Evolutionary conservation across 1,140 invertebrate species (phyloP).

Genomic region (Drusus annulatus): DNA sequence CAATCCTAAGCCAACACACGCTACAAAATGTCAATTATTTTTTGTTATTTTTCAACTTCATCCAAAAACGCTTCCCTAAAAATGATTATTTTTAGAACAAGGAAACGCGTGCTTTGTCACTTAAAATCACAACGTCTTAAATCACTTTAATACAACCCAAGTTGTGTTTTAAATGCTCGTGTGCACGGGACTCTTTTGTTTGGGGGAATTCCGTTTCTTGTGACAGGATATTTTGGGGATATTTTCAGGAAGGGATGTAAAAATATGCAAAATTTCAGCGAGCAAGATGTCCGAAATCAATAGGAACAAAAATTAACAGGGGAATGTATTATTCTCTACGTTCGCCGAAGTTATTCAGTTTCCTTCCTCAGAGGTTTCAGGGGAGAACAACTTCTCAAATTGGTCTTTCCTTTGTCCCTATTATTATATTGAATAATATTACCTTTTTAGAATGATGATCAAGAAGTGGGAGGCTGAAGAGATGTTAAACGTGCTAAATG

Average conservation of each 20-base stretch:
- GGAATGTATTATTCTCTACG: not conserved
- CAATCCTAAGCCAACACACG: not conserved
- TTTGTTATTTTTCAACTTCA: slow-evolving; percentile 40
- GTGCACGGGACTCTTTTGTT: no score
- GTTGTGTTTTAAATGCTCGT: not conserved
- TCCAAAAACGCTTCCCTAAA: slow-evolving; percentile 56
- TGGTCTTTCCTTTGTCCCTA: no score
- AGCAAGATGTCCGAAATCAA: not conserved
- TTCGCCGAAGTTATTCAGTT: not conserved
- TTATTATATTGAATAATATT: no score
- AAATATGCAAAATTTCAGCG: slow-evolving; percentile 8
- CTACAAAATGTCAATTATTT: slow-evolving; percentile 42
- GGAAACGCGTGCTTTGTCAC: slow-evolving; percentile 52
- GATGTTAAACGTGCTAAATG: no score
- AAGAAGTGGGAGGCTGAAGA: no score
- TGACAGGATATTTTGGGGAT: not conserved
- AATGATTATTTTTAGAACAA: slow-evolving; percentile 52
- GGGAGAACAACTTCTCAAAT: not conserved
- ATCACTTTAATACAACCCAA: not conserved
- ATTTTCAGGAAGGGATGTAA: not conserved
- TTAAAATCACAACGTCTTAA: slow-evolving; percentile 1
- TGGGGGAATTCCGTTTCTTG: not conserved
- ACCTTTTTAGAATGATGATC: no score
- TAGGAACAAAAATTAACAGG: not conserved
- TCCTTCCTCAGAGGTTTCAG: not conserved